Percentiles rank a stretch among this genome's conserved stretches.
Conservation (phyloP, 2,888 invertebrate genomes). For the Arenicola marina region DNA sequence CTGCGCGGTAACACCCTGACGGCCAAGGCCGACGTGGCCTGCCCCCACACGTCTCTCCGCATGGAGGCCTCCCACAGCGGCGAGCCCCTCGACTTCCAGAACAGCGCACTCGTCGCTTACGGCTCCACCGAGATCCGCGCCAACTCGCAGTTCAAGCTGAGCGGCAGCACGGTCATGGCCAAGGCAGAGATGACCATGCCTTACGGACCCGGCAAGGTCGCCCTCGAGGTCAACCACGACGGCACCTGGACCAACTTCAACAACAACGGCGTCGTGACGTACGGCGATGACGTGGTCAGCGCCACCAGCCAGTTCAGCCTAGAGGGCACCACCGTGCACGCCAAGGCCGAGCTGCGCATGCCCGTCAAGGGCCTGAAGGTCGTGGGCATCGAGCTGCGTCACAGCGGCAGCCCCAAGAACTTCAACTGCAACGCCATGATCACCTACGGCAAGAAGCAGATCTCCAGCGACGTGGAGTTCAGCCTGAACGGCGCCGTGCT, state of each 20-base stretch:
- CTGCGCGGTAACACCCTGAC: neutral
- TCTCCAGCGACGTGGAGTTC: slow-evolving; percentile 3
- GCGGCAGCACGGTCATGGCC: neutral
- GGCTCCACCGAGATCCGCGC: neutral
- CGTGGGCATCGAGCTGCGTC: slow-evolving; percentile 2
- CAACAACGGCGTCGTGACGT: slow-evolving; percentile 15
- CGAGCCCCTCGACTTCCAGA: slow-evolving; percentile 8
- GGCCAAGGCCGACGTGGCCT: neutral
- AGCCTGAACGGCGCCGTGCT: neutral
- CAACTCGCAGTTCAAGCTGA: slow-evolving; percentile 1
- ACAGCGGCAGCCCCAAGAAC: slow-evolving; percentile 11
- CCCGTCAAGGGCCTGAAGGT: slow-evolving; percentile 4
- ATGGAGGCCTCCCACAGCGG: slow-evolving; percentile 11
- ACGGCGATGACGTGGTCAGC: slow-evolving; percentile 6
- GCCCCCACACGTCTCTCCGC: neutral
- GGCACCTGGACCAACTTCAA: slow-evolving; percentile 17
- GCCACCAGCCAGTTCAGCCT: neutral
- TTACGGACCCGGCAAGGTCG: neutral
- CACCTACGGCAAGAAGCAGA: slow-evolving; percentile 11
- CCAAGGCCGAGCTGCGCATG: neutral
- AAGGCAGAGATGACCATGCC: neutral
- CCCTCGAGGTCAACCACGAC: slow-evolving; percentile 8
- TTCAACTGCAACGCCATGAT: slow-evolving; percentile 19
- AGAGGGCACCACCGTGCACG: neutral
- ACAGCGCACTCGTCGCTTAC: neutral